Evolutionary conservation across 2,113 vertebrate genomes (phyloP).

Genomic region (Heterocephalus glaber): DNA sequence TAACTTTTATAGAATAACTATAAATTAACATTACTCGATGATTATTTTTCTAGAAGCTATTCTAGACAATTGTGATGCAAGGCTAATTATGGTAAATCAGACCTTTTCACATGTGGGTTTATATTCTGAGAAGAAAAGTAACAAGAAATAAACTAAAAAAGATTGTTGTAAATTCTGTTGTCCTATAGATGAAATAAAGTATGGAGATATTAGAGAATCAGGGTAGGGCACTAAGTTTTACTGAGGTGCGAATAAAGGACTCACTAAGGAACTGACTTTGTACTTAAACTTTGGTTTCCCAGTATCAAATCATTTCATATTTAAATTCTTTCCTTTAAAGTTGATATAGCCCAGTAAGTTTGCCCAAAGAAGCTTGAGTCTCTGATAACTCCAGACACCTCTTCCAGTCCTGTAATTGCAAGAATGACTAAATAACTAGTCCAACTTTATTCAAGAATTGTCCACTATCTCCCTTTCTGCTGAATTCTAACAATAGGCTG

Average conservation of each 20-base stretch:
- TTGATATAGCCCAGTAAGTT: neutral
- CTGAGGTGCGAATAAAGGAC: neutral
- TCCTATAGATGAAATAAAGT: neutral
- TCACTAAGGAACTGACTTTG: neutral
- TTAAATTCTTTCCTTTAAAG: constrained; percentile 11
- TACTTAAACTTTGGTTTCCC: neutral
- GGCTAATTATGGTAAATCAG: neutral
- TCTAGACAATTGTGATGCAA: neutral
- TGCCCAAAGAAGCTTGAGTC: neutral
- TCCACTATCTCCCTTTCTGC: neutral
- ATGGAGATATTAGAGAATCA: neutral
- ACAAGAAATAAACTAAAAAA: neutral
- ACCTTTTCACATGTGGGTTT: neutral
- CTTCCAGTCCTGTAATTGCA: neutral
- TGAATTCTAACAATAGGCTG: neutral
- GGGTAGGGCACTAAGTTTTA: neutral
- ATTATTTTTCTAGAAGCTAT: neutral
- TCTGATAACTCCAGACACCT: neutral
- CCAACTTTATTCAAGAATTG: neutral
- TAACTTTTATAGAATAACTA: neutral
- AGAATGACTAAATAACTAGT: neutral
- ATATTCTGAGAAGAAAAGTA: neutral
- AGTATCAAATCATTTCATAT: neutral
- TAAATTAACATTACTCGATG: neutral
- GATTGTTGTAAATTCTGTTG: neutral